phyloP scores from a whole-genome alignment of 64 coral and sea anemone species.

The Porites lutea region DNA sequence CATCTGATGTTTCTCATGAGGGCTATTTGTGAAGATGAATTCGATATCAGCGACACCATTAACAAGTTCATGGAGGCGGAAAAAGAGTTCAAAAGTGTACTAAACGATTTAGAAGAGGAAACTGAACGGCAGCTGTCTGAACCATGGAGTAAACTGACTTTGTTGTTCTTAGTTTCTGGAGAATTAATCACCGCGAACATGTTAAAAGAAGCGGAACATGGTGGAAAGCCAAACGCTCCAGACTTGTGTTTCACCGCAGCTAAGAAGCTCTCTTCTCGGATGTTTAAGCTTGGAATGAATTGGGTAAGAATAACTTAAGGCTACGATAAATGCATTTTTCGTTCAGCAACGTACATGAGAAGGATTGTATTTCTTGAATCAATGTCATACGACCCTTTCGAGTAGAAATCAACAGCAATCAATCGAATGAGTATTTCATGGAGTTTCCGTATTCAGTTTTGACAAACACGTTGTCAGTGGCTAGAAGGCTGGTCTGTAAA shows the following conservation, averaged over 20 bases:
- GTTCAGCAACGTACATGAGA: too few species aligned
- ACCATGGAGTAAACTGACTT: background rate
- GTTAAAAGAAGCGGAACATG: background rate
- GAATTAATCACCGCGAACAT: background rate
- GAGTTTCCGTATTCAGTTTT: too few species aligned
- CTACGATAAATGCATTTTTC: too few species aligned
- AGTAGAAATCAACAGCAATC: too few species aligned
- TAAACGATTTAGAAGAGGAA: conserved; percentile 1
- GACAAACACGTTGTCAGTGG: too few species aligned
- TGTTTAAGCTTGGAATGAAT: too few species aligned
- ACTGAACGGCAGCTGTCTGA: background rate
- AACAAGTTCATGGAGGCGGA: background rate
- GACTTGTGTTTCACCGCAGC: background rate
- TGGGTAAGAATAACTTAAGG: background rate
- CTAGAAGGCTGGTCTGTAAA: too few species aligned
- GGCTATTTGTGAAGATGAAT: background rate
- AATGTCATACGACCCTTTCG: too few species aligned
- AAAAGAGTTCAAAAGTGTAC: background rate
- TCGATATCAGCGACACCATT: background rate
- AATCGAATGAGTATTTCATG: too few species aligned
- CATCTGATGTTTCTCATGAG: background rate
- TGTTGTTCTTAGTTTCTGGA: background rate
- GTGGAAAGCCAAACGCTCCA: background rate
- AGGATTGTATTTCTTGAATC: too few species aligned
- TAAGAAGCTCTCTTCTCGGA: background rate